Evolutionary conservation across 1,140 invertebrate species (phyloP).

Genomic region (Diachasmimorpha longicaudata): DNA sequence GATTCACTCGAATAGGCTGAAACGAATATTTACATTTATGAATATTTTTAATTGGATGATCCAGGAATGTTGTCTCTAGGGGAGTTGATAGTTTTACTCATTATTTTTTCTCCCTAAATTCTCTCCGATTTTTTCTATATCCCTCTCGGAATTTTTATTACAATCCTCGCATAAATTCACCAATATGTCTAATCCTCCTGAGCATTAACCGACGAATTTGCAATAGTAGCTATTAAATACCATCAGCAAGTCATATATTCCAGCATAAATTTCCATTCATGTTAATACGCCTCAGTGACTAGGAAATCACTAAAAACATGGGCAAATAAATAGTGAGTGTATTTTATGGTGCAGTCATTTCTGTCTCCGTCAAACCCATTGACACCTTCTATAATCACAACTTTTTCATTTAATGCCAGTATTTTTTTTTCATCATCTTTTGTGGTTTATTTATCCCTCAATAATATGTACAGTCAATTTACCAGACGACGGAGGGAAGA

Average conservation of each 20-base stretch:
- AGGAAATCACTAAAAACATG: not conserved
- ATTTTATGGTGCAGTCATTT: slow-evolving; percentile 13
- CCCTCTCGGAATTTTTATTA: not conserved
- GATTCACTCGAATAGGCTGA: slow-evolving; percentile 20
- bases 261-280: not conserved
- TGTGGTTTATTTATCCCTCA: not conserved
- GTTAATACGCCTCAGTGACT: not conserved
- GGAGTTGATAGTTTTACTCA: not conserved
- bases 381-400: slow-evolving; percentile 5
- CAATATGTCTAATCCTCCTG: not conserved
- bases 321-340: not conserved
- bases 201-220: not conserved
- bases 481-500: slow-evolving; percentile 7
- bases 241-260: not conserved
- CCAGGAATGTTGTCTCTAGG: slow-evolving; percentile 2
- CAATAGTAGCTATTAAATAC: not conserved
- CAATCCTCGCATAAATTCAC: not conserved
- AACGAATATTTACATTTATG: slow-evolving; percentile 20
- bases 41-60: slow-evolving; percentile 26
- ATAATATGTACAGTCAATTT: slow-evolving; percentile 18
- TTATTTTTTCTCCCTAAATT: slow-evolving; percentile 12
- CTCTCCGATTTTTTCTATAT: not conserved
- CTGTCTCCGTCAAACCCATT: not conserved
- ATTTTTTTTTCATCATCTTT: not conserved
- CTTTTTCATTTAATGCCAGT: not conserved